A percentile compares a stretch with the other conserved stretches of the same genome.
phyloP scores from a whole-genome alignment of 2,113 vertebrate species.

The Nasalis larvatus region DNA sequence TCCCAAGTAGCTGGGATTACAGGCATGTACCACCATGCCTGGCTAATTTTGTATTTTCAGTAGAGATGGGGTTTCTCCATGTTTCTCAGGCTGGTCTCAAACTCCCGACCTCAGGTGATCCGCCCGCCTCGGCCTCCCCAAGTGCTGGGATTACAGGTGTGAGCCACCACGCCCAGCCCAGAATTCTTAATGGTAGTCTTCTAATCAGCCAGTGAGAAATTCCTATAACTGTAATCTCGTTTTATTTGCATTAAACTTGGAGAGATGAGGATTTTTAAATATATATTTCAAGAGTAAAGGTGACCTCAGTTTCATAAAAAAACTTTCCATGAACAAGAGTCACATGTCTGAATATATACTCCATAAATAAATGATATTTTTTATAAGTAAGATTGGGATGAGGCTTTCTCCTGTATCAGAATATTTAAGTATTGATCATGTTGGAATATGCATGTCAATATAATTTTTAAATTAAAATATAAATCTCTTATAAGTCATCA shows the following conservation, averaged over 20 bases:
- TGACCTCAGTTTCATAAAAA: not conserved
- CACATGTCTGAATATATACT: not conserved
- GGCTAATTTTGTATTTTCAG: no score
- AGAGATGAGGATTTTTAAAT: not conserved
- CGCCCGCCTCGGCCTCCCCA: no score
- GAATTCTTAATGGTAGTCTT: slow-evolving; percentile 1
- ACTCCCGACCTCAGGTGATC: no score
- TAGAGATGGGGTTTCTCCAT: no score
- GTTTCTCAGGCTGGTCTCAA: no score
- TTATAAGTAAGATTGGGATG: not conserved
- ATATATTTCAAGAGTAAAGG: not conserved
- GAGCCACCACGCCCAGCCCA: not conserved
- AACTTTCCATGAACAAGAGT: not conserved
- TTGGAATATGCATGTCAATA: not conserved
- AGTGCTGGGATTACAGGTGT: no score
- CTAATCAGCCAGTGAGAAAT: not conserved
- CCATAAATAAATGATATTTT: not conserved
- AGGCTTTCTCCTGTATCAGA: not conserved
- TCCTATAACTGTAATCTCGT: not conserved
- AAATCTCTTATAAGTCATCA: not conserved
- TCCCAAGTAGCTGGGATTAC: no score
- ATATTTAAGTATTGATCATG: not conserved
- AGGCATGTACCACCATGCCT: no score
- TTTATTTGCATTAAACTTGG: slow-evolving; percentile 24
- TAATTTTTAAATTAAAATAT: not conserved